These are phyloP conservation scores for Mythimna impura DNA, from an alignment of 2,888 invertebrate genomes.

Conservation along the genomic window DNA sequence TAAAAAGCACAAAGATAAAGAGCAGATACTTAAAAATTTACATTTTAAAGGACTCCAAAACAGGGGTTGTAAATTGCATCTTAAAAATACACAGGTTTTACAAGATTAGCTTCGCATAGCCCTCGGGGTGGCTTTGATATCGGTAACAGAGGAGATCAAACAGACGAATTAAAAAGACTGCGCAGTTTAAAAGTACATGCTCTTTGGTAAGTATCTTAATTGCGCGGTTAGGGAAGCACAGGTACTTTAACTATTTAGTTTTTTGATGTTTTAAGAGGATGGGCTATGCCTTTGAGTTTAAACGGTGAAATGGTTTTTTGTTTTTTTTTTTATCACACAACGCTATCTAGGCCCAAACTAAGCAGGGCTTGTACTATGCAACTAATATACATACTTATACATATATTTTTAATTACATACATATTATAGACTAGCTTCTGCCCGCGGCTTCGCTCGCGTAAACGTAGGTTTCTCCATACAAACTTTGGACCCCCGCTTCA, in stretches of 20 bases:
- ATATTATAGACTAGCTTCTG: too few relatives aligned
- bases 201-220: conserved; percentile 60
- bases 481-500: too few relatives aligned
- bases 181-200: conserved; percentile 57
- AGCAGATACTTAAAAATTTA: conserved; percentile 76
- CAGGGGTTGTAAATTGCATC: conserved; percentile 83
- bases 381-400: too few relatives aligned
- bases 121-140: conserved; percentile 82
- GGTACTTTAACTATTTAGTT: conserved; percentile 41
- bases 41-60: conserved; percentile 79
- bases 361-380: too few relatives aligned
- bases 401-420: too few relatives aligned
- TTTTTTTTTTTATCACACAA: background rate
- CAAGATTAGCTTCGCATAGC: conserved; percentile 79
- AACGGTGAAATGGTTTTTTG: conserved; percentile 11
- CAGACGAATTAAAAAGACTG: conserved; percentile 77
- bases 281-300: conserved; percentile 21
- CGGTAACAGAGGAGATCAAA: conserved; percentile 83
- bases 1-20: conserved; percentile 69
- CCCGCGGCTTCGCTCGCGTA: too few relatives aligned
- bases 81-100: conserved; percentile 85
- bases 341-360: too few relatives aligned
- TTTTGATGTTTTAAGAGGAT: conserved; percentile 47
- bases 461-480: too few relatives aligned
- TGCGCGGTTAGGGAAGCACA: conserved; percentile 62